Evolutionary conservation across 2,888 invertebrate genomes (phyloP), one percentile per base, ranked within the genome.

Genomic region (Tortricodes alternella): DNA sequence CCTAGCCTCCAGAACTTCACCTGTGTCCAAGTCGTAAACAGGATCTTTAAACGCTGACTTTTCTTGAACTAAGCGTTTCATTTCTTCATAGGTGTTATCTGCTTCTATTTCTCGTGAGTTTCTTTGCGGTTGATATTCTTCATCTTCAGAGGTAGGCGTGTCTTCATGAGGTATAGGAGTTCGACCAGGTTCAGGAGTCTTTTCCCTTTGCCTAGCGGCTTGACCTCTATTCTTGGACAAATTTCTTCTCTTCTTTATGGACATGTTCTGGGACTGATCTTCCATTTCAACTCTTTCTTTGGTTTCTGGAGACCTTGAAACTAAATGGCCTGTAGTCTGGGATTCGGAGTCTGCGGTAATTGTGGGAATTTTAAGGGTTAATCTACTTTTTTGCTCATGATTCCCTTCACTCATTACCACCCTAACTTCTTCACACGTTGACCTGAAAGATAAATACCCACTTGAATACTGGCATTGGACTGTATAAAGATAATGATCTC

Each of bases 91-190:
- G 2, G 85, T 89, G 39, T 78, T 83, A 64, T 91, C 91, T 15
- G 91, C 90, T 78, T 91, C 91, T 9, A 85, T 76, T 78, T 91
- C 91, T 59, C 86, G 74, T 1, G 87, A 85, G 62, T 77, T 78
- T 11, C 82, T 79, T 19, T 66, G 68, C 11, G 80, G 78, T 52
- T 68, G 72, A 1, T 67, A 58, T 37, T 91, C 90, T 67, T 91
- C 91, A 60, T 91, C 91, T 39, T 92, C 90, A 11, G 91, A 89
- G 27, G 94, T 94, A 6, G 94, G 93, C 43, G 93, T 92, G 58
- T 94, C 94, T 63, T 94, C 92, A 50, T 89, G 88, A 19, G 89
- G 89, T 18, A 92, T 76, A 19, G 85, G 85, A 53, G 85, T 82
- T 68, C 88, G 80, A 32, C 86, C 79, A 1, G 91, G 90, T 66